Percentiles rank a stretch among this genome's conserved stretches.
Evolutionary conservation across 2,113 vertebrate genomes (phyloP).

Genomic region (Ariopsis seemanni): DNA sequence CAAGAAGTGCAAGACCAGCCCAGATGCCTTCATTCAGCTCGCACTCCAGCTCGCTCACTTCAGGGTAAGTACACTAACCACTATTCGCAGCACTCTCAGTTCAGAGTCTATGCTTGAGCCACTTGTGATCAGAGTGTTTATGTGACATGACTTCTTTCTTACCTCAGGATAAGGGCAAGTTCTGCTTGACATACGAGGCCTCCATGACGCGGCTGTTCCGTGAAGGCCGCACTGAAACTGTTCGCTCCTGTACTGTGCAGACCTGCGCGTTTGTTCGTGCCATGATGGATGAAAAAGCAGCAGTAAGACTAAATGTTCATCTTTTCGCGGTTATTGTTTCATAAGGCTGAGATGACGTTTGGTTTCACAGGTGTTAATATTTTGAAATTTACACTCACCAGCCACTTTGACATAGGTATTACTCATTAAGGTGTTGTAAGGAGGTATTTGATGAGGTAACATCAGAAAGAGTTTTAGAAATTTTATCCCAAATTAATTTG

Average conservation of each 20-base stretch:
- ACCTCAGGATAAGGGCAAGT: conserved; percentile 90
- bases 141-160: neutral
- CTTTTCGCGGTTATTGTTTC: neutral
- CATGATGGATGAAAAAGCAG: conserved; percentile 80
- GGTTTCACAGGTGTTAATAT: neutral
- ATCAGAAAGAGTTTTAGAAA: no score
- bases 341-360: neutral
- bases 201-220: conserved; percentile 98
- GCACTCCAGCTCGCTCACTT: conserved; percentile 93
- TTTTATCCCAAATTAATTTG: no score
- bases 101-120: neutral
- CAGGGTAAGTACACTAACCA: conserved; percentile 69
- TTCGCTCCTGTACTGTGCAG: conserved; percentile 88
- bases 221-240: conserved; percentile 94
- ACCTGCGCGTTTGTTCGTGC: conserved; percentile 82
- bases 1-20: conserved; percentile 91
- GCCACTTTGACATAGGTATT: neutral
- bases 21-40: conserved; percentile 92
- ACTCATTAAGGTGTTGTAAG: no score
- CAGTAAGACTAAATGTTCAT: conserved; percentile 67
- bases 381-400: neutral
- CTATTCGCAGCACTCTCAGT: neutral
- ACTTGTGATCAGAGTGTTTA: neutral
- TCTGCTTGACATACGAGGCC: conserved; percentile 93
- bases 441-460: no score